Evolutionary conservation across 2,888 invertebrate species (phyloP).

Genomic region (Phengaris alcon): DNA sequence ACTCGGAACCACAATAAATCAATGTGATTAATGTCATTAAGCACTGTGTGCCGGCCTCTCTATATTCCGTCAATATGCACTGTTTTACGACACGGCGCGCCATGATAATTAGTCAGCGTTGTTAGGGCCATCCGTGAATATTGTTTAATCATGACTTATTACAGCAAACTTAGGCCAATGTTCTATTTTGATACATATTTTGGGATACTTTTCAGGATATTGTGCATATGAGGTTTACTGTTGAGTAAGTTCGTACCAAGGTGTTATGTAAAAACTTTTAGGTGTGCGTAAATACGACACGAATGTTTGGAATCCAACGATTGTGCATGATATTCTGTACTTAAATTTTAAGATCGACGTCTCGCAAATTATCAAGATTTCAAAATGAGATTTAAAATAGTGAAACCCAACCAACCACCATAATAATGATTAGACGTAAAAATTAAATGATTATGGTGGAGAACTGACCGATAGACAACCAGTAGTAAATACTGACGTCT

Average conservation of each 20-base stretch:
- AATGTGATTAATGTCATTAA: conserved; percentile 81
- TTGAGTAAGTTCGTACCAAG: no score
- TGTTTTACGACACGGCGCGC: conserved; percentile 78
- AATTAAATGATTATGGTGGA: not conserved
- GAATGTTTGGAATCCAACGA: no score
- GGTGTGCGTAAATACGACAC: no score
- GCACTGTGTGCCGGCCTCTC: conserved; percentile 79
- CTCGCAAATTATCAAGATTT: not conserved
- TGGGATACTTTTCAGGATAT: not conserved
- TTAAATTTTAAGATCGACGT: not conserved
- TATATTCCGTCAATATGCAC: conserved; percentile 80
- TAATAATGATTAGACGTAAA: not conserved
- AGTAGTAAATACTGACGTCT: not conserved
- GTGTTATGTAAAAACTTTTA: no score
- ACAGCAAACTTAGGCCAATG: conserved; percentile 45
- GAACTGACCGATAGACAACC: not conserved
- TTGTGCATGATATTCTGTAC: no score
- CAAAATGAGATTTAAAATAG: not conserved
- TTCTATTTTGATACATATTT: not conserved
- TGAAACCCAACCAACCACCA: not conserved
- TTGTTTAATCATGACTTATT: conserved; percentile 44
- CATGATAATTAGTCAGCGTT: conserved; percentile 79
- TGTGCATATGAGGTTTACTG: not conserved
- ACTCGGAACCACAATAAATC: conserved; percentile 81
- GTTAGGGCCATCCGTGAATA: conserved; percentile 72